Evolutionary conservation across 2,888 invertebrate genomes (phyloP).

Genomic region (Clostera curtula): DNA sequence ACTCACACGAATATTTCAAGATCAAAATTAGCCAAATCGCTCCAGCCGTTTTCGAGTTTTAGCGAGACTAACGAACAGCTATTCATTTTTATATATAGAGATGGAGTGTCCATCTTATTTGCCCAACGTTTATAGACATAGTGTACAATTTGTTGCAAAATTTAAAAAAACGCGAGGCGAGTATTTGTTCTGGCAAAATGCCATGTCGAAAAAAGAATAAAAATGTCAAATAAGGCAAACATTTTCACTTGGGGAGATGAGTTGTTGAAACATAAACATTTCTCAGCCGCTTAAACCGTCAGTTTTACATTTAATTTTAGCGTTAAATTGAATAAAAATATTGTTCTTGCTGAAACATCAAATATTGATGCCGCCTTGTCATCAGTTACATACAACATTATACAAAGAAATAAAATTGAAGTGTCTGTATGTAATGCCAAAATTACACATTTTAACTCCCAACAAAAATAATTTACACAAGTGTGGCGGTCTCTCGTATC

Average conservation of each 20-base stretch:
- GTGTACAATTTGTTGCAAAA: constrained; percentile 16
- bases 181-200: constrained; percentile 15
- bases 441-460: too few relatives aligned
- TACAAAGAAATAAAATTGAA: too few relatives aligned
- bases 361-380: constrained; percentile 1
- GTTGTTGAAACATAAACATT: constrained; percentile 12
- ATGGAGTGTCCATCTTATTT: too few relatives aligned
- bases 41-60: too few relatives aligned
- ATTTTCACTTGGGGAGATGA: constrained; percentile 8
- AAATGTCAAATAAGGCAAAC: constrained; percentile 5
- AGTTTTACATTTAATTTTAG: constrained; percentile 12
- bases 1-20: too few relatives aligned
- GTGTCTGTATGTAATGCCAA: too few relatives aligned
- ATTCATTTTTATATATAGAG: too few relatives aligned
- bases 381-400: constrained; percentile 5
- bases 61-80: too few relatives aligned
- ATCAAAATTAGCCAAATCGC: too few relatives aligned
- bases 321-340: constrained; percentile 10
- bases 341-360: constrained; percentile 1
- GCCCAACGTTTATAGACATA: constrained; percentile 13
- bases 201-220: constrained; percentile 5
- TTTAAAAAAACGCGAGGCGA: constrained; percentile 15
- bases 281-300: constrained; percentile 9
- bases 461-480: too few relatives aligned
- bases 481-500: too few relatives aligned